Conservation (phyloP, 2,888 invertebrate species). For the Plusia festucae region DNA sequence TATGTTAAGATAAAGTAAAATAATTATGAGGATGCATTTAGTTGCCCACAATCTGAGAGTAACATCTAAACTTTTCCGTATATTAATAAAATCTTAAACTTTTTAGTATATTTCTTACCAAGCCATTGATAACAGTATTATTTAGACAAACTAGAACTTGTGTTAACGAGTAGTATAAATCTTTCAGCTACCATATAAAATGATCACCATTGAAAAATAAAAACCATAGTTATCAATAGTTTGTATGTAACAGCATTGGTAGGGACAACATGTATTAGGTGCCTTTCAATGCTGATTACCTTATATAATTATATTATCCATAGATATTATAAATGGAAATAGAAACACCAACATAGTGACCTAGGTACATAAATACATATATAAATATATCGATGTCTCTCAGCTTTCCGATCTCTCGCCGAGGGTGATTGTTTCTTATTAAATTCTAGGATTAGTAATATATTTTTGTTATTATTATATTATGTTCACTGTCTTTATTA, state of each 20-base stretch:
- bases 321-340: constrained; percentile 84
- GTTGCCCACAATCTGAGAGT: constrained; percentile 78
- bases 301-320: constrained; percentile 74
- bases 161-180: constrained; percentile 81
- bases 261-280: constrained; percentile 65
- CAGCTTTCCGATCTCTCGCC: constrained; percentile 69
- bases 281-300: constrained; percentile 74
- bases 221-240: constrained; percentile 83
- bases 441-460: constrained; percentile 82
- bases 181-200: constrained; percentile 81
- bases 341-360: constrained; percentile 88
- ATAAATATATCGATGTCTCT: constrained; percentile 71
- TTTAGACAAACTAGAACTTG: constrained; percentile 86
- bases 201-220: constrained; percentile 75
- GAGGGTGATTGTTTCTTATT: constrained; percentile 73
- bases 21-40: constrained; percentile 86
- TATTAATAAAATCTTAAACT: constrained; percentile 74
- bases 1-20: constrained; percentile 79
- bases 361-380: constrained; percentile 83
- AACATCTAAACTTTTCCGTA: constrained; percentile 74
- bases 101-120: constrained; percentile 86
- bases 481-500: constrained; percentile 81
- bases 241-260: constrained; percentile 76
- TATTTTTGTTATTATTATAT: constrained; percentile 81
- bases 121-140: constrained; percentile 90